phyloP scores from a whole-genome alignment of 2,888 invertebrate genomes.

The Nemurella pictetii region DNA sequence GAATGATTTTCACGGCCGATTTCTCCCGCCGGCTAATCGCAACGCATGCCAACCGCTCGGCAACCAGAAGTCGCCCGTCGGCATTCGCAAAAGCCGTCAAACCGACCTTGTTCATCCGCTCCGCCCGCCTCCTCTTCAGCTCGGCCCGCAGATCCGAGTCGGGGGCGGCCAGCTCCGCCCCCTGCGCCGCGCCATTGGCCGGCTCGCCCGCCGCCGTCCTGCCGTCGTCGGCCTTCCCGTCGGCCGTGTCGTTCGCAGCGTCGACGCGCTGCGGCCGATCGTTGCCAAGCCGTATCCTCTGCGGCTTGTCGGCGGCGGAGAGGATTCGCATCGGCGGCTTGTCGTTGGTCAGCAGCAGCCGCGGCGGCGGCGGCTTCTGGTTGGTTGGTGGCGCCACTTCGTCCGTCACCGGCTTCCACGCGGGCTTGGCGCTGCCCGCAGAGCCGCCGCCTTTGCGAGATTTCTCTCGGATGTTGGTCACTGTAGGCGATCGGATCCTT shows the following conservation, averaged over 20 bases:
- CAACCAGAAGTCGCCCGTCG: no score
- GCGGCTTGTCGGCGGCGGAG: no score
- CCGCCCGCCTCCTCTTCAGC: conserved; percentile 58
- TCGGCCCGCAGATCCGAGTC: conserved; percentile 57
- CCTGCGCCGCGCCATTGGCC: neutral
- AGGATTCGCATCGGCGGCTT: neutral
- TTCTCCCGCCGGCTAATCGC: no score
- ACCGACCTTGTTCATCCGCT: conserved; percentile 52
- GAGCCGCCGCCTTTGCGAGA: neutral
- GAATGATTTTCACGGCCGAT: no score
- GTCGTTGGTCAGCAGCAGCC: neutral
- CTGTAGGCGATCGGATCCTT: no score
- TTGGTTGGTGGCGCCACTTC: neutral
- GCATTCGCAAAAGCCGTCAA: no score
- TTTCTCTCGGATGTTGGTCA: neutral
- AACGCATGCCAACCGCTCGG: no score
- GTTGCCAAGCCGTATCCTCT: neutral
- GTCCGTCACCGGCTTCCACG: neutral
- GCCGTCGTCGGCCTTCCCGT: neutral
- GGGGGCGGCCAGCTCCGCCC: no score
- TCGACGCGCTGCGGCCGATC: neutral
- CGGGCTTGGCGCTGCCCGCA: neutral
- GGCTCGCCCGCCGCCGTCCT: neutral
- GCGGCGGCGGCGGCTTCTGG: neutral
- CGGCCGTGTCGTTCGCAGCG: neutral